Evolutionary conservation across 2,797 vertebrate genomes (phyloP), one percentile per base, ranked within the genome.

Genomic region (Galagoides demidoff): DNA sequence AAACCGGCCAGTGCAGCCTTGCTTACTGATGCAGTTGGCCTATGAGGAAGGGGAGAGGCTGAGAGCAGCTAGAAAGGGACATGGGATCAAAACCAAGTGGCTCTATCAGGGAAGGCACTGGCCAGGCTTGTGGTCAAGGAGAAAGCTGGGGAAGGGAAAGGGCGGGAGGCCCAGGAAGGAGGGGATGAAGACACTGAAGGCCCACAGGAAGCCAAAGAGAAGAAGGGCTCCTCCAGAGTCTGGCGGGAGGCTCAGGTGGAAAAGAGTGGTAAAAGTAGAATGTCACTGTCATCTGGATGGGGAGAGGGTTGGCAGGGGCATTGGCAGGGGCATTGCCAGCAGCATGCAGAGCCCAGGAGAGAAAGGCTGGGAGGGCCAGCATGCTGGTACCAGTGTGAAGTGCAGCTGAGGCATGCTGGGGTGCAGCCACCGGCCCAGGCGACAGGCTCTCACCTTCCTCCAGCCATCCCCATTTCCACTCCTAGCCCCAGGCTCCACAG

Each of bases 21-120:
- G 77, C 57, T 85, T 57, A 96, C 81, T 96, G 77, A 92, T 70
- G 74, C 64, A 76, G 31, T 29, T 27, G 34, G 57, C 25, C 17
- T 57, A 10, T 23, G 39, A 9, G 66, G 25, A 52, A 2, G 13
- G 29, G 25, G 20, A 73, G 52, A 78, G 43, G 57, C 61, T 83
- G 43, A 86, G 34, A 14, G 7, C 2, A 85, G 39, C 57, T 78
- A 39, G 52, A 70, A 68, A 34, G 52, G 31, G 70, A 45, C 34
- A 34, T 20, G 61, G 55, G 23, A 63, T 83, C 92, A 84, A 93
- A 64, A 73, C 23, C 17, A 3, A 39, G 16, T 12, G 19, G n/a
- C 17, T 1, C 0, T 22, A 39, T 63, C 52, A 45, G 11, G 20
- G 43, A 49, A n/a, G n/a, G 4, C 29, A 3, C 10, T 4, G 2